phyloP scores from a whole-genome alignment of 2,888 invertebrate genomes.

The Graphium colonna region DNA sequence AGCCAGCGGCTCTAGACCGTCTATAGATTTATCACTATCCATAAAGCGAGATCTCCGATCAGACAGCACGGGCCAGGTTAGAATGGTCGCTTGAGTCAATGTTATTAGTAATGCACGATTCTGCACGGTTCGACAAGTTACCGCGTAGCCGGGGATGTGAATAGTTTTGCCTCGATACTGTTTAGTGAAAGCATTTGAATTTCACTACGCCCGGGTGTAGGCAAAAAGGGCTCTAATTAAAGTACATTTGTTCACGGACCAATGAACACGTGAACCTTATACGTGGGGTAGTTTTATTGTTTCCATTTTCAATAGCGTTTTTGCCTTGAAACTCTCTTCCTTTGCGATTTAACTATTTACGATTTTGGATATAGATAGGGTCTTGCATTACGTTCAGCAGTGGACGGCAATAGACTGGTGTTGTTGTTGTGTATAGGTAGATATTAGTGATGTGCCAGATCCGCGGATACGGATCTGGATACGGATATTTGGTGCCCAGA shows the following conservation, averaged over 20 bases:
- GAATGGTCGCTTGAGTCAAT: slow-evolving; percentile 39
- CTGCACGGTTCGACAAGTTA: slow-evolving; percentile 43
- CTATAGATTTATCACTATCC: slow-evolving; percentile 32
- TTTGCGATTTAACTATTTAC: background rate
- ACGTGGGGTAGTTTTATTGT: slow-evolving; percentile 4
- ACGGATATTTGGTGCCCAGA: no score
- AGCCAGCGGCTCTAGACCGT: slow-evolving; percentile 39
- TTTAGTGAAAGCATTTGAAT: slow-evolving; percentile 52
- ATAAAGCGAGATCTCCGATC: slow-evolving; percentile 33
- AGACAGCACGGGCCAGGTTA: slow-evolving; percentile 35
- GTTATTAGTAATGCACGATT: slow-evolving; percentile 59
- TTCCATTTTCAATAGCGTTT: slow-evolving; percentile 14
- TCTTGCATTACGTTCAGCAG: no score
- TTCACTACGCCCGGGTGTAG: slow-evolving; percentile 34
- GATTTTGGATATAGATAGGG: no score
- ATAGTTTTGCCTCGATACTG: slow-evolving; percentile 37
- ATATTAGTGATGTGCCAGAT: no score
- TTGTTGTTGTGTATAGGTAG: no score
- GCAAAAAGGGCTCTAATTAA: slow-evolving; percentile 21
- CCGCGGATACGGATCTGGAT: no score
- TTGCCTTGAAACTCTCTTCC: background rate
- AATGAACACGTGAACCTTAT: slow-evolving; percentile 9
- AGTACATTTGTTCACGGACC: slow-evolving; percentile 2
- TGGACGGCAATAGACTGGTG: no score
- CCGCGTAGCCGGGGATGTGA: slow-evolving; percentile 42